Percentiles rank a stretch among this genome's conserved stretches.
phyloP scores from a whole-genome alignment of 2,797 vertebrate species.

The Parotocinclus haroldoi region DNA sequence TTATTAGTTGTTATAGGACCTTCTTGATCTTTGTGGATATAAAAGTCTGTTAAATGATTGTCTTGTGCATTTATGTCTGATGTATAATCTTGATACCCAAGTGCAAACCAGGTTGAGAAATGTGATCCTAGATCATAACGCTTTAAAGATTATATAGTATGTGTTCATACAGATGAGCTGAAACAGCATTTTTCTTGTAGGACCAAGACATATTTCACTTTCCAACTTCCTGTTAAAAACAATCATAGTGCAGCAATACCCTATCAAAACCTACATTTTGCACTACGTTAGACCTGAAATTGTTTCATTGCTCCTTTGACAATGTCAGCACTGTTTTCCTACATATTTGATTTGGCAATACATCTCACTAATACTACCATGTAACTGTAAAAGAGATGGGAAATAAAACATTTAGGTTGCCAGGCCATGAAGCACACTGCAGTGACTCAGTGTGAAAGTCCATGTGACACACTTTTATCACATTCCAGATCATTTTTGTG shows the following conservation, averaged over 20 bases:
- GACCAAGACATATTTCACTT: neutral
- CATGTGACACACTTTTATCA: neutral
- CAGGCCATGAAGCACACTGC: neutral
- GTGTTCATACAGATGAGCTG: no score
- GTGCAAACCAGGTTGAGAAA: no score
- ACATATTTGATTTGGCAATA: conserved; percentile 22
- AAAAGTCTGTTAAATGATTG: no score
- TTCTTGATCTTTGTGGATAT: no score
- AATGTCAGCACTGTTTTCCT: conserved; percentile 9
- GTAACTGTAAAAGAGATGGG: neutral
- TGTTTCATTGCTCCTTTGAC: conserved; percentile 10
- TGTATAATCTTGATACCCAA: no score
- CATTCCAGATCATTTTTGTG: neutral
- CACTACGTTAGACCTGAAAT: neutral
- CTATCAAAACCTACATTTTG: conserved; percentile 2
- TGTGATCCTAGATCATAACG: no score
- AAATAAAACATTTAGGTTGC: conserved; percentile 26
- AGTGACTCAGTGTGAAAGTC: conserved; percentile 9
- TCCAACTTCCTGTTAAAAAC: neutral
- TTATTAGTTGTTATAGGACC: no score
- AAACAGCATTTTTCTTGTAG: no score
- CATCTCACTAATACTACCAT: neutral
- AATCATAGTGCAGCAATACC: neutral
- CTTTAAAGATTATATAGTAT: no score
- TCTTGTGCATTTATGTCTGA: no score